Evolutionary conservation across 2,797 vertebrate species (phyloP).

Genomic region (Smutsia gigantea): DNA sequence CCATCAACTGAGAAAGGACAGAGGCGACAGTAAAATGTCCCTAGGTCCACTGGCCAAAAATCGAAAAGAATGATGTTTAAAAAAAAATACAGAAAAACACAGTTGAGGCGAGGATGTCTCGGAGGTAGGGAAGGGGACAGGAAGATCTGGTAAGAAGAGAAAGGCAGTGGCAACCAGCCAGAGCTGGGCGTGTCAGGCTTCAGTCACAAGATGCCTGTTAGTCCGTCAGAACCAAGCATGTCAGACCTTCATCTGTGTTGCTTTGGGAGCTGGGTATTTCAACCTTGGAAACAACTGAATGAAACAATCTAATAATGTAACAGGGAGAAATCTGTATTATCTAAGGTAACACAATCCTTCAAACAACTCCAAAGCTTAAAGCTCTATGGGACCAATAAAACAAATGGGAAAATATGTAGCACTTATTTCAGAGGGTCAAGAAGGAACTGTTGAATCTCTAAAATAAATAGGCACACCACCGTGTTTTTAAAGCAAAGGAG

Average conservation of each 20-base stretch:
- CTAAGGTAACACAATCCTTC: neutral
- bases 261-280: neutral
- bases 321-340: neutral
- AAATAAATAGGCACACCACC: neutral
- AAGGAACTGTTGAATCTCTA: neutral
- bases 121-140: neutral
- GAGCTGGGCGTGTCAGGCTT: neutral
- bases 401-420: neutral
- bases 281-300: neutral
- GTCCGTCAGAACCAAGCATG: neutral
- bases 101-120: neutral
- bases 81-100: neutral
- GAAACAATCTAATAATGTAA: neutral
- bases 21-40: neutral
- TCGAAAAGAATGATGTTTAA: neutral
- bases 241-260: neutral
- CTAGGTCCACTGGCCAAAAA: neutral
- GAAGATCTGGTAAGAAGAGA: neutral
- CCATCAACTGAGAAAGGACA: neutral
- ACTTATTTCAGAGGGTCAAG: neutral
- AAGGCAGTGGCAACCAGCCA: neutral
- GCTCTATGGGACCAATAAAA: neutral
- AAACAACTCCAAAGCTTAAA: neutral
- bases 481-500: constrained; percentile 3
- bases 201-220: neutral